Evolutionary conservation across 2,797 vertebrate species (phyloP).

Genomic region (Valencia hispanica): DNA sequence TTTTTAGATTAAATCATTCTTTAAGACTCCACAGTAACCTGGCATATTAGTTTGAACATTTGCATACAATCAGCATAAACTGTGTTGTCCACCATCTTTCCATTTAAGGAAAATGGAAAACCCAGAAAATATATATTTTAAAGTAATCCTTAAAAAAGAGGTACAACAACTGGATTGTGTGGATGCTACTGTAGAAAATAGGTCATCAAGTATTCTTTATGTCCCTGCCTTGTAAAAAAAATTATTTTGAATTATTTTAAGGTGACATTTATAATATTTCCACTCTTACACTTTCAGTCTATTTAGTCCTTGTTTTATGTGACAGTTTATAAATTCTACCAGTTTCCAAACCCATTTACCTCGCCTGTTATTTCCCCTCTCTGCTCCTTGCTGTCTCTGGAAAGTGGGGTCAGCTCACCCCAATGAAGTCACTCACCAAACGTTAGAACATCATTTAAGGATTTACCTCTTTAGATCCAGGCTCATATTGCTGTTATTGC

Average conservation of each 20-base stretch:
- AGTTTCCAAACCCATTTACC: slow-evolving; percentile 2
- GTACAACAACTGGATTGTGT: neutral
- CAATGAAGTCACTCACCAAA: slow-evolving; percentile 62
- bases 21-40: too few species aligned
- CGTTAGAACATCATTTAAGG: slow-evolving; percentile 70
- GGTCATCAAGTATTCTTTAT: neutral
- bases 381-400: slow-evolving; percentile 20
- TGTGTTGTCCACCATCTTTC: neutral
- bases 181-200: neutral
- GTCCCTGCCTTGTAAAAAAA: neutral
- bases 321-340: slow-evolving; percentile 15
- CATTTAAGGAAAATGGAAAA: neutral
- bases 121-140: too few species aligned
- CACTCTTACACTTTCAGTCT: neutral
- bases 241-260: neutral
- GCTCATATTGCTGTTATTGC: slow-evolving; percentile 73
- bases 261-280: neutral
- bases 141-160: too few species aligned
- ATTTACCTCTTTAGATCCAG: slow-evolving; percentile 68
- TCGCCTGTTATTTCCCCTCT: neutral
- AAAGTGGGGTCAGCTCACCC: slow-evolving; percentile 66
- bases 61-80: neutral
- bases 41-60: too few species aligned
- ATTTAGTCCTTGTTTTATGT: slow-evolving; percentile 17
- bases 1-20: too few species aligned